Percentiles rank a stretch among this genome's conserved stretches.
phyloP scores from a whole-genome alignment of 2,113 vertebrate species.

The Neomonachus schauinslandi region DNA sequence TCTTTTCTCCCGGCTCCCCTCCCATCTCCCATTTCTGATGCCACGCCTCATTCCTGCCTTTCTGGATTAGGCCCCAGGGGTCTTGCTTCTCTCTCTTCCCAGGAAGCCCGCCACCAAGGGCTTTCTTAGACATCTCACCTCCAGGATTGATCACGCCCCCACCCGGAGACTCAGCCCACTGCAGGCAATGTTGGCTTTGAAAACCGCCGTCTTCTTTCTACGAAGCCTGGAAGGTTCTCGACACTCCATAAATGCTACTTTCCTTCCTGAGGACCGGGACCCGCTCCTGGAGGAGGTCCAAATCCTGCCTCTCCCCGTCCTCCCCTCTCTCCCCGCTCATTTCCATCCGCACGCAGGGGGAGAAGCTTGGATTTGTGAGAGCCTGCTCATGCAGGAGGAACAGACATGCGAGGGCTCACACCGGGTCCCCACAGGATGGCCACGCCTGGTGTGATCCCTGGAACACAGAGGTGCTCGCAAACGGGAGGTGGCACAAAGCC shows the following conservation, averaged over 20 bases:
- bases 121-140: neutral
- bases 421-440: accelerated
- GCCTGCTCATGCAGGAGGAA: too few relatives aligned
- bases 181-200: neutral
- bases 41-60: neutral
- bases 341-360: neutral
- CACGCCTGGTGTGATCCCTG: accelerated
- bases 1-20: neutral
- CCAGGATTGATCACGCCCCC: neutral
- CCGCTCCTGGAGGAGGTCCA: neutral
- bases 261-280: neutral
- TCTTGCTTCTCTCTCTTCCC: neutral
- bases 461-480: neutral
- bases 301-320: too few relatives aligned
- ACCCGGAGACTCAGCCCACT: neutral
- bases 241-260: accelerated
- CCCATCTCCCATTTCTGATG: neutral
- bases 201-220: neutral
- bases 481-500: accelerated
- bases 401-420: neutral
- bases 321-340: neutral
- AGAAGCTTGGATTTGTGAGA: neutral
- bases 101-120: neutral
- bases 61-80: neutral
- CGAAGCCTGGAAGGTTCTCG: neutral